Percentiles rank a stretch among this genome's conserved stretches.
phyloP scores from a whole-genome alignment of 2,888 invertebrate species.

The Sipha maydis region DNA sequence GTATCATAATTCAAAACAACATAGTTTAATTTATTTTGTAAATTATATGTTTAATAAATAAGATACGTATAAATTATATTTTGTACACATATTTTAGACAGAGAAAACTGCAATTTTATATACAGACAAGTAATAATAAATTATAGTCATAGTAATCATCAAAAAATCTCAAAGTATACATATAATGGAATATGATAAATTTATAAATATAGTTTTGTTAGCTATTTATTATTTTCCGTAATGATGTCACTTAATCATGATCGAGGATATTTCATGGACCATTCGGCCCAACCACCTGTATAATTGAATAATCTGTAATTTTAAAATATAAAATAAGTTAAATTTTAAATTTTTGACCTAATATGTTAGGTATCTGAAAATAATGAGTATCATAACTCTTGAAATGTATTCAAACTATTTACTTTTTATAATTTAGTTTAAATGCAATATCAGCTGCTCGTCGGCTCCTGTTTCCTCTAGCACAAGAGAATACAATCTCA shows the following conservation, averaged over 20 bases:
- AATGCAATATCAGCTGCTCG: constrained; percentile 45
- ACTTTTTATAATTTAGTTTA: constrained; percentile 46
- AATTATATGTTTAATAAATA: too few species aligned
- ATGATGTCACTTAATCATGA: background rate
- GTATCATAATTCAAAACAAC: background rate
- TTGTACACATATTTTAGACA: too few species aligned
- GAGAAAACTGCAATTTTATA: too few species aligned
- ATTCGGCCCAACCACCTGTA: constrained; percentile 48
- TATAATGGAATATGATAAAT: too few species aligned
- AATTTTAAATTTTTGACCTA: background rate
- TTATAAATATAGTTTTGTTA: too few species aligned
- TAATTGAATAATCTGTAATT: constrained; percentile 47
- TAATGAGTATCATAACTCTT: background rate
- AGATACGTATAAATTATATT: too few species aligned
- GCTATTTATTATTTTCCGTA: background rate
- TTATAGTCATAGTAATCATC: too few species aligned
- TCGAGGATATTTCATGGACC: background rate
- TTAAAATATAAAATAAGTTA: background rate
- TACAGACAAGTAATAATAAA: too few species aligned
- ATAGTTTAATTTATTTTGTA: too few species aligned
- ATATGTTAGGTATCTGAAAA: background rate
- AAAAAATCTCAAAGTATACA: too few species aligned
- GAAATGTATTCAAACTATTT: background rate
- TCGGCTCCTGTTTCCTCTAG: constrained; percentile 44
- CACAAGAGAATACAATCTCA: constrained; percentile 55